Evolutionary conservation across 2,113 vertebrate species (phyloP).

Genomic region (Baryphthengus martii): DNA sequence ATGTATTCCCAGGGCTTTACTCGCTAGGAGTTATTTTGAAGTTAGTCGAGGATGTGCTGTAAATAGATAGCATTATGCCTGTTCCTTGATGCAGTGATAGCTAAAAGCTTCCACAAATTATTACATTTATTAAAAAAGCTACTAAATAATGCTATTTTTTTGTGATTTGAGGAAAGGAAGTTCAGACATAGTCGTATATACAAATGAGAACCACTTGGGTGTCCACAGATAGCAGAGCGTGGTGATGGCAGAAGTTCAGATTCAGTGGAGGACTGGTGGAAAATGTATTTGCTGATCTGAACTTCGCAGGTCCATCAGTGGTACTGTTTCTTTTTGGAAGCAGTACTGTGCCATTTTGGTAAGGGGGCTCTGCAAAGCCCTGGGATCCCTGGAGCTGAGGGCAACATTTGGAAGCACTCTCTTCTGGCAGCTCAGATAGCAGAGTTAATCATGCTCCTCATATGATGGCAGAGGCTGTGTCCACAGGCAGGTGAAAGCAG

Average conservation of each 20-base stretch:
- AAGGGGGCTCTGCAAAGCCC: background rate
- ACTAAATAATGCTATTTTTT: background rate
- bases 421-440: background rate
- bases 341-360: rapidly evolving
- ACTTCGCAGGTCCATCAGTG: background rate
- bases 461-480: background rate
- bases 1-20: constrained; percentile 32
- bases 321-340: background rate
- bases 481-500: background rate
- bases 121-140: background rate
- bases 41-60: background rate
- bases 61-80: background rate
- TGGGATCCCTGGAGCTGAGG: background rate
- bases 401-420: background rate
- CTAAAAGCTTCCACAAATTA: background rate
- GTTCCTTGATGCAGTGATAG: background rate
- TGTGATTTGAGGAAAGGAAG: background rate
- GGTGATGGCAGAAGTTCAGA: background rate
- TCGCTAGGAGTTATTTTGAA: background rate
- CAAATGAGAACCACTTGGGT: background rate
- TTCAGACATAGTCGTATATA: background rate
- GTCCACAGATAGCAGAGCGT: background rate
- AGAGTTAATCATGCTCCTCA: background rate
- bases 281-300: background rate
- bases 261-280: background rate